These are phyloP conservation scores for Drosophila orosa DNA, from an alignment of 1,140 invertebrate species.

Conservation along the genomic window DNA sequence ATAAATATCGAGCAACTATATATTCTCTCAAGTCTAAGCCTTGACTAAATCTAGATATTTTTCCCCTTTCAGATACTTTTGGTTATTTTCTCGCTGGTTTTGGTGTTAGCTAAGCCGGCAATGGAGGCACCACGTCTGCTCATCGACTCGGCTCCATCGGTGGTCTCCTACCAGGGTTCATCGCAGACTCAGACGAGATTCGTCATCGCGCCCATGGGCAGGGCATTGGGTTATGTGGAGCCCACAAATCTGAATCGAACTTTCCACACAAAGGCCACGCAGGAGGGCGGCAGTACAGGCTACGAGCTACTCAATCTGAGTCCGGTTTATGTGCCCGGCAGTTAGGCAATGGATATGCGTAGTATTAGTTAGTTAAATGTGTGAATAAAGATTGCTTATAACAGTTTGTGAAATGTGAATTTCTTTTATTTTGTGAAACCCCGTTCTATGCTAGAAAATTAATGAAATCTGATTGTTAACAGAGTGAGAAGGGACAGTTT, in stretches of 20 bases:
- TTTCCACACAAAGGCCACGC: slow-evolving; percentile 51
- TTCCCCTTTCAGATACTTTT: slow-evolving; percentile 27
- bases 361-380: slow-evolving; percentile 34
- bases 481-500: no score
- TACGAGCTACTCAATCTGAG: slow-evolving; percentile 65
- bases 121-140: slow-evolving; percentile 45
- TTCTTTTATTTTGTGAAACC: background rate
- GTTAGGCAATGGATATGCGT: slow-evolving; percentile 21
- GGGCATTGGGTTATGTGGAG: slow-evolving; percentile 75
- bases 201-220: slow-evolving; percentile 76
- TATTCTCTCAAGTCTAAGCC: background rate
- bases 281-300: slow-evolving; percentile 31
- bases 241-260: slow-evolving; percentile 78
- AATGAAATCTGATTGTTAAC: no score
- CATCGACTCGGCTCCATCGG: slow-evolving; percentile 76
- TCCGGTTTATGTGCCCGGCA: slow-evolving; percentile 72
- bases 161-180: slow-evolving; percentile 79
- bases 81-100: slow-evolving; percentile 5
- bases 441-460: no score
- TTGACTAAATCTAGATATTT: background rate
- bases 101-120: slow-evolving; percentile 41
- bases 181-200: slow-evolving; percentile 74
- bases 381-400: slow-evolving; percentile 27
- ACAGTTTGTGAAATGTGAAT: background rate
- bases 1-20: background rate